Percentiles rank a stretch among this genome's conserved stretches.
Conservation (phyloP, 2,113 vertebrate species). For the Rallus limicola region DNA sequence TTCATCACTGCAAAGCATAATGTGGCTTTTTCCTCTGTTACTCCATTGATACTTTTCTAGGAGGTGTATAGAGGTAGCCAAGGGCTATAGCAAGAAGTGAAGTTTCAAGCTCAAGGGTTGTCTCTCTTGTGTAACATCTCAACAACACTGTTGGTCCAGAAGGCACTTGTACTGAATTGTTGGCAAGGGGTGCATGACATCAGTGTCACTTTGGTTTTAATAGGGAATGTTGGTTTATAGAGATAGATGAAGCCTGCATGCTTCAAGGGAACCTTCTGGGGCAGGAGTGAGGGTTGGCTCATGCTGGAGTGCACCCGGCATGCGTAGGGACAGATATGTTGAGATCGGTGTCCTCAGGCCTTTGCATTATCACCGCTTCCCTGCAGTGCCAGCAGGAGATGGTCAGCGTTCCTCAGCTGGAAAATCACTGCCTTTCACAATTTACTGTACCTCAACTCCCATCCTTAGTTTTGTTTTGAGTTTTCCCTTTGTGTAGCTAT, state of each 20-base stretch:
- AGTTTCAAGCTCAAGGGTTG: background rate
- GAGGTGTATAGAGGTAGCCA: background rate
- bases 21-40: background rate
- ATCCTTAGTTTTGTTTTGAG: background rate
- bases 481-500: background rate
- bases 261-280: background rate
- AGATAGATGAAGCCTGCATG: background rate
- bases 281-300: background rate
- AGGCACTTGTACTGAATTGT: background rate
- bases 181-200: background rate
- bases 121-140: background rate
- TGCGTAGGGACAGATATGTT: background rate
- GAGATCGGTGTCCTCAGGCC: background rate
- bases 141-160: background rate
- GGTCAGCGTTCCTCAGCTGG: background rate
- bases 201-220: slow-evolving; percentile 2
- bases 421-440: background rate
- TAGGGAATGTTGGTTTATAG: background rate
- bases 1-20: background rate
- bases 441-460: background rate
- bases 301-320: background rate
- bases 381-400: background rate
- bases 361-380: background rate
- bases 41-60: background rate
- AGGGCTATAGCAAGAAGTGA: background rate